Evolutionary conservation across 2,888 invertebrate genomes (phyloP).

Genomic region (Drosophila niveifrons): DNA sequence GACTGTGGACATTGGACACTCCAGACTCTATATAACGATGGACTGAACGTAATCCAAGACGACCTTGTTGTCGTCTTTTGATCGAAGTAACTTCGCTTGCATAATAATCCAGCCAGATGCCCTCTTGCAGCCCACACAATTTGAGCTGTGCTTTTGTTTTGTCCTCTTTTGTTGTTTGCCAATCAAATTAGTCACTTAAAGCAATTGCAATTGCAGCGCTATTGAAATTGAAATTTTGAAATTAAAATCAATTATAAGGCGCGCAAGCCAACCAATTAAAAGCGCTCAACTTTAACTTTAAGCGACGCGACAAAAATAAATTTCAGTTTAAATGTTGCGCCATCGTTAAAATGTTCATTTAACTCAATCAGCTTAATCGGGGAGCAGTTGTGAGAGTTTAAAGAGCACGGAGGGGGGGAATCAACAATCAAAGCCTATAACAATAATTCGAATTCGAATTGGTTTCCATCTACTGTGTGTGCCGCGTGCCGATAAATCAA

Average conservation of each 20-base stretch:
- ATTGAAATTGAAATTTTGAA: conserved; percentile 35
- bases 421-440: conserved; percentile 57
- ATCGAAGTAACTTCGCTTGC: conserved; percentile 44
- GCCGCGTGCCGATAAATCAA: conserved; percentile 80
- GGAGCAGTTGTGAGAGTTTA: neutral
- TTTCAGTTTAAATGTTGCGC: conserved; percentile 70
- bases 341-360: conserved; percentile 73
- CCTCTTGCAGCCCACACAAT: conserved; percentile 49
- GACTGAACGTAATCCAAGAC: conserved; percentile 55
- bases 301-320: conserved; percentile 60
- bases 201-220: conserved; percentile 53
- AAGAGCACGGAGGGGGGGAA: neutral
- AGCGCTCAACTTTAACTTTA: conserved; percentile 63
- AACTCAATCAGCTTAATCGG: conserved; percentile 64
- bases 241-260: conserved; percentile 53
- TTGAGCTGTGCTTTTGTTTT: conserved; percentile 27
- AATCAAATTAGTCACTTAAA: conserved; percentile 75
- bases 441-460: conserved; percentile 63
- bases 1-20: no score
- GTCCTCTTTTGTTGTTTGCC: conserved; percentile 56
- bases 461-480: conserved; percentile 32
- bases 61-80: conserved; percentile 56
- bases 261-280: conserved; percentile 64
- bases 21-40: conserved; percentile 1
- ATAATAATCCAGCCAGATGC: conserved; percentile 50